Base-by-base conservation (phyloP, 2,888 invertebrate genomes). In the Coremacera marginata region DNA sequence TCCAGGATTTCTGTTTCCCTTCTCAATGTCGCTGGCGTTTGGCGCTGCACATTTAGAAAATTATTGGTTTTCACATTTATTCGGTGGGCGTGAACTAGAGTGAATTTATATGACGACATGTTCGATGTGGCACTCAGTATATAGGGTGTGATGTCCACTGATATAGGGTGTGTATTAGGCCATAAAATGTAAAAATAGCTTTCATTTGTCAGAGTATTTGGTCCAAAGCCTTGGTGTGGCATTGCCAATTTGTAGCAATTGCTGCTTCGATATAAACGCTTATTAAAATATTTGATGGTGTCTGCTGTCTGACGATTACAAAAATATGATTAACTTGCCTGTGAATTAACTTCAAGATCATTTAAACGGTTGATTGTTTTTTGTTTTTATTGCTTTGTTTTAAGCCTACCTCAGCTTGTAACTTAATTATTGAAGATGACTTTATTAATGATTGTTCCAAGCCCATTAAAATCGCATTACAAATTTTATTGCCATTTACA, bases 41-140 rank as follows among this genome's bases (percentile, higher is more conserved):
- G 82, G 84, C 82, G 85, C 84, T 83, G 83, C 86, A 86, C 87
- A 86, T 87, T 87, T 86, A 82, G 85, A 85, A 87, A 87, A 87
- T 87, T 87, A 85, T 83, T 82, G 86, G 87, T 83, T 86, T 82
- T 79, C 76, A 72, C 63, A 19, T 27, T 63, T 25, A 49, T 49
- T 25, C 55, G 49, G 31, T 52, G 83, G 85, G 84, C 84, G 84
- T 84, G 80, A 25, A 8, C 75, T 25, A 52, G 75, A 65, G 74
- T 80, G 79, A 82, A 82, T 83, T 82, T 83, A 83, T 83, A 82
- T 81, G 82, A 82, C 80, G 83, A 82, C 81, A 82, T 81, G 80
- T 81, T 82, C 74, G 80, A 79, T 5, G 62, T 49, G 44, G 16
- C 52, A 31, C 34, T 52, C 55, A 11, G n/a, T 44, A 9, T 14